Conservation (phyloP, 2,797 vertebrate genomes). For the Lates japonicus region DNA sequence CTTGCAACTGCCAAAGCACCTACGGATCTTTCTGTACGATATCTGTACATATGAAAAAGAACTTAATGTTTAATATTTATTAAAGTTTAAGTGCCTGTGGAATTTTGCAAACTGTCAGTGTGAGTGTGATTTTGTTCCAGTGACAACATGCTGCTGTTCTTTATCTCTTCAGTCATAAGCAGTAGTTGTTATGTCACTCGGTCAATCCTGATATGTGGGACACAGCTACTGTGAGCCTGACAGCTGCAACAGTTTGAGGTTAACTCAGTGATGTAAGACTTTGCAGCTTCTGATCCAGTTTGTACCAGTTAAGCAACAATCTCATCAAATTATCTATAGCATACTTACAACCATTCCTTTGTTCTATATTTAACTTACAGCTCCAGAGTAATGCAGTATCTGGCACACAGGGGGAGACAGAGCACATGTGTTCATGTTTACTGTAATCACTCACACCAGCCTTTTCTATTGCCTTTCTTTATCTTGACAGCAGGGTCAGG, state of each 20-base stretch:
- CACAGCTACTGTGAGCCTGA: neutral
- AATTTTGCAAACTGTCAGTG: slow-evolving; percentile 87
- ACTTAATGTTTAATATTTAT: slow-evolving; percentile 97
- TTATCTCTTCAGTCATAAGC: neutral
- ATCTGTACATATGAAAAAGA: slow-evolving; percentile 94
- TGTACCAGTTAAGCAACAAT: neutral
- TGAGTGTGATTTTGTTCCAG: slow-evolving; percentile 54
- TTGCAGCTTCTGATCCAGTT: neutral
- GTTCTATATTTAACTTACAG: neutral
- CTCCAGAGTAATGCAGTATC: slow-evolving; percentile 9
- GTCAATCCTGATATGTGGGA: neutral
- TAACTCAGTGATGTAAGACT: neutral
- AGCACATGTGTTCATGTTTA: neutral
- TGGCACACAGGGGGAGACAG: slow-evolving; percentile 50
- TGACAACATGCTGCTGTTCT: neutral
- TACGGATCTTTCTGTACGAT: slow-evolving; percentile 86
- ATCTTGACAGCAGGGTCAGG: neutral
- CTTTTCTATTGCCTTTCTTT: neutral
- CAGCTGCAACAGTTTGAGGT: neutral
- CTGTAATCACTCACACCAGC: neutral
- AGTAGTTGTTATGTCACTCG: neutral
- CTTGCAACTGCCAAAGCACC: slow-evolving; percentile 81
- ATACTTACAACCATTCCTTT: neutral
- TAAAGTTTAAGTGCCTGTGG: slow-evolving; percentile 91
- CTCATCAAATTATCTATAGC: neutral